A percentile compares a stretch with the other conserved stretches of the same genome.
Evolutionary conservation across 2,113 vertebrate species (phyloP).

Genomic region (Poeciliopsis occidentalis): DNA sequence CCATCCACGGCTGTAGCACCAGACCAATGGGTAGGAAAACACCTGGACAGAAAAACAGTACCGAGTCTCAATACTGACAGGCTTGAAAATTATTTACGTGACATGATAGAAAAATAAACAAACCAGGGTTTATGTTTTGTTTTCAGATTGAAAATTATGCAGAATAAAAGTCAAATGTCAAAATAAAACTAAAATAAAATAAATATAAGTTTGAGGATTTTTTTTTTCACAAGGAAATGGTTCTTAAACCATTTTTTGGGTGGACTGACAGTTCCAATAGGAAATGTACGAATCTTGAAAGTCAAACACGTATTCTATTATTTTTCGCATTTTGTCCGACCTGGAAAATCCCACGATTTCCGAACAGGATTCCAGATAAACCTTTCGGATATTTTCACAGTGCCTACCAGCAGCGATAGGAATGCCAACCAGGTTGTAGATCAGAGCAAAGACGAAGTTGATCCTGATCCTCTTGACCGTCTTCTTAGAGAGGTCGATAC

Average conservation of each 20-base stretch:
- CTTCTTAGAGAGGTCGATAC: slow-evolving; percentile 95
- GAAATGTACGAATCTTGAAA: too few species aligned
- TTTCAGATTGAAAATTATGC: too few species aligned
- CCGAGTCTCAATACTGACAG: too few species aligned
- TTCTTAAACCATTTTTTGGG: too few species aligned
- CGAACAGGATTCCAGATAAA: too few species aligned
- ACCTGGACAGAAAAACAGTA: slow-evolving; percentile 72
- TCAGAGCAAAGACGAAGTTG: slow-evolving; percentile 93
- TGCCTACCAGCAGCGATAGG: slow-evolving; percentile 92
- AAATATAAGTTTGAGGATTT: too few species aligned
- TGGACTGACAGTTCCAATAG: too few species aligned
- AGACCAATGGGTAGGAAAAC: slow-evolving; percentile 91
- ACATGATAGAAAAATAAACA: background rate
- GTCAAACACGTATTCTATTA: background rate
- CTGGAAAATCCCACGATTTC: background rate
- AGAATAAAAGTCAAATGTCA: too few species aligned
- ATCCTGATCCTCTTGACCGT: slow-evolving; percentile 91
- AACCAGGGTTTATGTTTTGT: too few species aligned
- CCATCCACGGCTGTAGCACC: slow-evolving; percentile 97
- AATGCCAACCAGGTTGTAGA: slow-evolving; percentile 96
- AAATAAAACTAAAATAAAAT: too few species aligned
- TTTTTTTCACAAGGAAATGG: too few species aligned
- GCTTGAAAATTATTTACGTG: background rate
- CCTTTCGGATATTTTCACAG: too few species aligned
- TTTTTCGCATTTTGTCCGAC: background rate